Percentiles rank a stretch among this genome's conserved stretches.
phyloP scores from a whole-genome alignment of 2,888 invertebrate genomes.

The Cecidostiba fungosa region DNA sequence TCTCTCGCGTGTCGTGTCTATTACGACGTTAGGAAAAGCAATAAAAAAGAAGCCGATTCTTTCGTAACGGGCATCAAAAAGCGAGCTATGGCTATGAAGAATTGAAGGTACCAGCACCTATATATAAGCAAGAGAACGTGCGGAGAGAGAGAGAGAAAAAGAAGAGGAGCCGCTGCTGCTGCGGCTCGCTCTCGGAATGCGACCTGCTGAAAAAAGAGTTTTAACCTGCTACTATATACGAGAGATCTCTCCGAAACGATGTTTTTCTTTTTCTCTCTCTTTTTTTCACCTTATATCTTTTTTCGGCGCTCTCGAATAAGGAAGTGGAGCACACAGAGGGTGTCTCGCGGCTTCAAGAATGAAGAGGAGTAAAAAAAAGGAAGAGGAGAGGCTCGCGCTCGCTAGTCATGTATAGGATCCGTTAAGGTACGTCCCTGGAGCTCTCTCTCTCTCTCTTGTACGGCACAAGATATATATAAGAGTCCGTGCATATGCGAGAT shows the following conservation, averaged over 20 bases:
- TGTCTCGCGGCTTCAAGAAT: not conserved
- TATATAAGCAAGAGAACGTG: not conserved
- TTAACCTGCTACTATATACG: not conserved
- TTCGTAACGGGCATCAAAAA: constrained; percentile 6
- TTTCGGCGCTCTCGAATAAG: constrained; percentile 30
- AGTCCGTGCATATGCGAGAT: constrained; percentile 17
- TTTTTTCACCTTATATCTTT: not conserved
- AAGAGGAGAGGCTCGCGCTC: constrained; percentile 4
- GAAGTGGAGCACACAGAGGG: constrained; percentile 2
- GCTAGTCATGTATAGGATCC: not conserved
- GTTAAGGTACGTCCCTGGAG: constrained; percentile 49
- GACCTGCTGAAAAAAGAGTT: constrained; percentile 24
- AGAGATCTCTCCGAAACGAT: no score
- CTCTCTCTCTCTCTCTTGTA: not conserved
- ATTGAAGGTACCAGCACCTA: not conserved
- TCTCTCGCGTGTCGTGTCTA: not conserved
- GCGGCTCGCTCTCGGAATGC: not conserved
- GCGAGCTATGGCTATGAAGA: not conserved
- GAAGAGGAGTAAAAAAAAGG: not conserved
- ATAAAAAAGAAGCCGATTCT: constrained; percentile 17
- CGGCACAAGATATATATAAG: no score
- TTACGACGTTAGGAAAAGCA: not conserved
- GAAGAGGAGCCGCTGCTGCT: not conserved
- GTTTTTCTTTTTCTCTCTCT: not conserved
- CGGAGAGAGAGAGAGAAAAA: constrained; percentile 9